Percentiles rank a stretch among this genome's conserved stretches.
Conservation (phyloP, 1,140 invertebrate genomes). For the Hermetia illucens region DNA sequence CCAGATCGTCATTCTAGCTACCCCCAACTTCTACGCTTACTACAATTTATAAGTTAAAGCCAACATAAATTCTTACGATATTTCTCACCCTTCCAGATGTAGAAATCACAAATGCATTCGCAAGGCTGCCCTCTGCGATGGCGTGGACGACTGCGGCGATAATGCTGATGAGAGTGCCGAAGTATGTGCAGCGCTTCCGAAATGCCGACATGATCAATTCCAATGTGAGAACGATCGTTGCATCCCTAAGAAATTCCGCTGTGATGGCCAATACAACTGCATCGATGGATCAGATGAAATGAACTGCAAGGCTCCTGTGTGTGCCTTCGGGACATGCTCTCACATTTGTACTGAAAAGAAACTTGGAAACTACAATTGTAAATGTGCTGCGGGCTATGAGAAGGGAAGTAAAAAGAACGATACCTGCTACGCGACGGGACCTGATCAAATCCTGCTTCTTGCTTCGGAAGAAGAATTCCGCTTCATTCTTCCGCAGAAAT, state of each 20-base stretch:
- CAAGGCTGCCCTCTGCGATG: conserved; percentile 50
- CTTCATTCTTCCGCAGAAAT: conserved; percentile 44
- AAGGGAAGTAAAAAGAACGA: conserved; percentile 32
- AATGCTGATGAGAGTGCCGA: conserved; percentile 40
- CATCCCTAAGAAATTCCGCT: conserved; percentile 59
- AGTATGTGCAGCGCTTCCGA: conserved; percentile 44
- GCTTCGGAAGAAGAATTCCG: conserved; percentile 47
- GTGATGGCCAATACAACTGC: conserved; percentile 49
- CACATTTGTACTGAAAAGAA: conserved; percentile 59
- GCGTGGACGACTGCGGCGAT: conserved; percentile 49
- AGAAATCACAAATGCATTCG: conserved; percentile 47
- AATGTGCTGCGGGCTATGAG: conserved; percentile 50
- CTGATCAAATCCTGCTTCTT: conserved; percentile 41
- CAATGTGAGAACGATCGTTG: conserved; percentile 59
- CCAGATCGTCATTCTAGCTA: no score
- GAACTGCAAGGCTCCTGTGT: conserved; percentile 55
- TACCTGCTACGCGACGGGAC: conserved; percentile 38
- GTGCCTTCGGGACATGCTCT: conserved; percentile 55
- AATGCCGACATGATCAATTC: conserved; percentile 56
- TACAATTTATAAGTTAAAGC: no score
- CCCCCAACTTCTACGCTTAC: no score
- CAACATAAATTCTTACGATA: not conserved
- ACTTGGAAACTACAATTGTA: conserved; percentile 43
- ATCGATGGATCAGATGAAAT: conserved; percentile 49
- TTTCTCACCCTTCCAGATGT: conserved; percentile 50